These are phyloP conservation scores for Gymnocephalus cernua DNA, from an alignment of 2,113 vertebrate genomes.

Conservation along the genomic window DNA sequence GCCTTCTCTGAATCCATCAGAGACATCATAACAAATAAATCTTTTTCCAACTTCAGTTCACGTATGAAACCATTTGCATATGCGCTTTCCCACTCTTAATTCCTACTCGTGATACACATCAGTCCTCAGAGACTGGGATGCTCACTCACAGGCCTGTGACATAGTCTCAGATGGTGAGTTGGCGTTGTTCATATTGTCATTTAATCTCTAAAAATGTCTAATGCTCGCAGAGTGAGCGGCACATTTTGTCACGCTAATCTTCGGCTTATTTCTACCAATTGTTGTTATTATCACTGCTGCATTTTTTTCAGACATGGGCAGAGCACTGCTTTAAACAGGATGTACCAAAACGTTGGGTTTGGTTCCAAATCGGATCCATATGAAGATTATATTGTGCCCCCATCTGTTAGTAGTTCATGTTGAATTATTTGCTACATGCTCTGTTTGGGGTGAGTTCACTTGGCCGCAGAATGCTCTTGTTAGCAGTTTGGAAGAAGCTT, in stretches of 20 bases:
- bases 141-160: not conserved
- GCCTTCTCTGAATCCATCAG: not conserved
- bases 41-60: not conserved
- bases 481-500: constrained; percentile 69
- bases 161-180: not conserved
- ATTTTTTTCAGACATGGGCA: constrained; percentile 64
- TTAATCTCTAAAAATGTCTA: constrained; percentile 29
- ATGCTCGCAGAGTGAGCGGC: constrained; percentile 6
- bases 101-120: not conserved
- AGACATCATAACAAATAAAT: constrained; percentile 14
- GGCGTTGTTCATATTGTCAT: constrained; percentile 1
- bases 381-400: constrained; percentile 80
- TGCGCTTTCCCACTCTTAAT: not conserved
- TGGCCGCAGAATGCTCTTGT: constrained; percentile 67
- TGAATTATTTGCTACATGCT: constrained; percentile 80
- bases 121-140: not conserved
- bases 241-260: constrained; percentile 52
- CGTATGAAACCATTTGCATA: not conserved
- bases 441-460: constrained; percentile 74
- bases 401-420: constrained; percentile 80
- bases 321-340: constrained; percentile 74
- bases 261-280: constrained; percentile 36
- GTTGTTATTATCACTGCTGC: constrained; percentile 54
- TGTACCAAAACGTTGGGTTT: constrained; percentile 64
- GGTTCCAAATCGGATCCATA: constrained; percentile 82